Conservation (phyloP, 2,797 vertebrate genomes). For the Hypotaenidia philippensis region DNA sequence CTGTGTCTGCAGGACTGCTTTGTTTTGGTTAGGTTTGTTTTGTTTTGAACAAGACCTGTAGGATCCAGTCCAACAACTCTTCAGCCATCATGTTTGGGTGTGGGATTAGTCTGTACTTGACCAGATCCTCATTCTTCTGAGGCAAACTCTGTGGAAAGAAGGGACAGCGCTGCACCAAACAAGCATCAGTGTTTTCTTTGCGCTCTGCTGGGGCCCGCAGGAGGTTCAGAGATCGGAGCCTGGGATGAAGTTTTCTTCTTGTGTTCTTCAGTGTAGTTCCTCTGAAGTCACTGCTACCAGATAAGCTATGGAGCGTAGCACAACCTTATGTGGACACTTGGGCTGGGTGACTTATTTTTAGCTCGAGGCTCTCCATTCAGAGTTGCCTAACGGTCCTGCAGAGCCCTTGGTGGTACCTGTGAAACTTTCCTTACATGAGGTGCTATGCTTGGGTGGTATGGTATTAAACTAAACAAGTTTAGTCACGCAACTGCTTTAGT, state of each 20-base stretch:
- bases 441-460: background rate
- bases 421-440: background rate
- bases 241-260: background rate
- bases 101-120: background rate
- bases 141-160: background rate
- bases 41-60: background rate
- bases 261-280: background rate
- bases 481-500: background rate
- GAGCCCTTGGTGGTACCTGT: background rate
- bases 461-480: background rate
- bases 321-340: conserved; percentile 54
- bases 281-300: conserved; percentile 53
- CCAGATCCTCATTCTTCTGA: background rate
- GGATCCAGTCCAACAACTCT: background rate
- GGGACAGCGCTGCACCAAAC: background rate
- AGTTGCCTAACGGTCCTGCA: background rate
- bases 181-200: background rate
- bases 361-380: conserved; percentile 54
- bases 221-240: background rate
- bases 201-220: background rate
- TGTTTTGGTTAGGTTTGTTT: background rate
- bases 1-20: conserved; percentile 1
- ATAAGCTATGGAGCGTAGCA: conserved; percentile 53
- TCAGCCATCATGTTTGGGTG: background rate
- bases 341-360: conserved; percentile 56